phyloP scores from a whole-genome alignment of 2,888 invertebrate genomes.

The Stegana nigrithorax region DNA sequence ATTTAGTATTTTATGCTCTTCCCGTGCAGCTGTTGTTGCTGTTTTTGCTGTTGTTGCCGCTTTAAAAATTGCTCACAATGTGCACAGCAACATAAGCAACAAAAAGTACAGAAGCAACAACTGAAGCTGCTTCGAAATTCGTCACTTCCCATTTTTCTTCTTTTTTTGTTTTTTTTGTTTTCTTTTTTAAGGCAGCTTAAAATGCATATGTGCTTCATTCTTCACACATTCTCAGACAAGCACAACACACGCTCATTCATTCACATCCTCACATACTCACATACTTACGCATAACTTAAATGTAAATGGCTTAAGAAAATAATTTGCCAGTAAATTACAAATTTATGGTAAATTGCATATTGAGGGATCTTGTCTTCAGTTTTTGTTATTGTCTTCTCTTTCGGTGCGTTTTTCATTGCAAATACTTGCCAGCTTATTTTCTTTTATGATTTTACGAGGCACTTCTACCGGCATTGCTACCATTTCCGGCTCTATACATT shows the following conservation, averaged over 20 bases:
- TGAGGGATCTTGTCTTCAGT: conserved; percentile 44
- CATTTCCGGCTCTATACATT: background rate
- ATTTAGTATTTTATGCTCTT: conserved; percentile 45
- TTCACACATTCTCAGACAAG: background rate
- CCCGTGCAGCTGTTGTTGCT: background rate
- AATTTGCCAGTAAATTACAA: conserved; percentile 58
- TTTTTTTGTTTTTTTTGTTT: conserved; percentile 3
- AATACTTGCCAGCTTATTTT: background rate
- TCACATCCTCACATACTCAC: background rate
- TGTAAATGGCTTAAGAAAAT: conserved; percentile 60
- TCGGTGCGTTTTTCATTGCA: conserved; percentile 32
- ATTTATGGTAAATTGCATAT: conserved; percentile 62
- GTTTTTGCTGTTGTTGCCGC: background rate
- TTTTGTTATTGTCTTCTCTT: conserved; percentile 16
- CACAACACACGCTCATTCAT: too few relatives aligned
- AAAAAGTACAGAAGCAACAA: too few relatives aligned
- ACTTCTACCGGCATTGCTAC: background rate
- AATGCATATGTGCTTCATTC: conserved; percentile 11
- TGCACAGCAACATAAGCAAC: too few relatives aligned
- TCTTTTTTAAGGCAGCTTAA: too few relatives aligned
- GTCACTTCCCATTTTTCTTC: too few relatives aligned
- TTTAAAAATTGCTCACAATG: too few relatives aligned
- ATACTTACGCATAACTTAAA: conserved; percentile 37
- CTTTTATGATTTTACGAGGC: background rate
- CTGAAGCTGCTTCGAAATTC: too few relatives aligned